Percentiles rank a stretch among this genome's conserved stretches.
These are phyloP conservation scores for Temnothorax rugatulus DNA, from an alignment of 2,888 invertebrate genomes.

Conservation along the genomic window DNA sequence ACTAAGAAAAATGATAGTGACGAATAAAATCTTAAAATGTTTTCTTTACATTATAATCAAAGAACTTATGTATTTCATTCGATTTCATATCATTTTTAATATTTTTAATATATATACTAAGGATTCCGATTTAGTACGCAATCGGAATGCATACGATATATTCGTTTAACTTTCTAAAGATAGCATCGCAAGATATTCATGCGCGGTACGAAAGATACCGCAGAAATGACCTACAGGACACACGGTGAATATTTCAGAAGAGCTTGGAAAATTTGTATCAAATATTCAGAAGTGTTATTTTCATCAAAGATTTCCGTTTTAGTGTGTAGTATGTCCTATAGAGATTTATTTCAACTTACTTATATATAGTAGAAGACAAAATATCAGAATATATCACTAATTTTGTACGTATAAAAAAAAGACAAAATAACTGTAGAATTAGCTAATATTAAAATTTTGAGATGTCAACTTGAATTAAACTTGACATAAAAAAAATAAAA, in stretches of 20 bases:
- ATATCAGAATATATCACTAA: not conserved
- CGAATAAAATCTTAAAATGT: not conserved
- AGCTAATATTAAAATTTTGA: not conserved
- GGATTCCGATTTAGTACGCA: conserved; percentile 19
- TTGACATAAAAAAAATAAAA: not conserved
- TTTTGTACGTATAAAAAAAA: not conserved
- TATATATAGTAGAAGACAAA: not conserved
- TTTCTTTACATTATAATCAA: not conserved
- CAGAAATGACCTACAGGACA: conserved; percentile 28
- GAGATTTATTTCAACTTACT: not conserved
- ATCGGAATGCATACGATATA: conserved; percentile 16
- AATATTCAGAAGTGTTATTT: conserved; percentile 23
- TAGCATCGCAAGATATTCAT: conserved; percentile 42
- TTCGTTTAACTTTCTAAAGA: conserved; percentile 41
- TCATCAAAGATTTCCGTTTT: conserved; percentile 3
- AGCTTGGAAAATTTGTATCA: conserved; percentile 12
- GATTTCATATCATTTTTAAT: not conserved
- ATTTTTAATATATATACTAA: conserved; percentile 2
- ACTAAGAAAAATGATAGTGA: not conserved
- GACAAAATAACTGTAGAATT: not conserved
- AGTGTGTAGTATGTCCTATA: not conserved
- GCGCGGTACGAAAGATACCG: conserved; percentile 2
- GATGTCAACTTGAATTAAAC: not conserved
- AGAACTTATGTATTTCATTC: not conserved
- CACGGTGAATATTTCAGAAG: conserved; percentile 39